A percentile compares a stretch with the other conserved stretches of the same genome.
phyloP scores from a whole-genome alignment of 2,888 invertebrate species.

The Pristionchus japonicus region DNA sequence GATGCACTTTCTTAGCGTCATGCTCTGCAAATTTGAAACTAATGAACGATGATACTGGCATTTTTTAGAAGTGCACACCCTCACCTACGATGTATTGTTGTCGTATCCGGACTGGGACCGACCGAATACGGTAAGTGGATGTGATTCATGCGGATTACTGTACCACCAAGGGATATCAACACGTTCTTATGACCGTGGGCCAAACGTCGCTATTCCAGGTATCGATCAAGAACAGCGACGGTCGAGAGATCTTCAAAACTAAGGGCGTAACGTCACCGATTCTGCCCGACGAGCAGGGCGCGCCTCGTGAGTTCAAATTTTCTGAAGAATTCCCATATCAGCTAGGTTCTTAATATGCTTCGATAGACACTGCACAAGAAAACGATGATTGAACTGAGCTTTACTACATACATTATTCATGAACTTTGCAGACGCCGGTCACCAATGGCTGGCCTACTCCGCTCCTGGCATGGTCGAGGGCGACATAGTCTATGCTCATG shows the following conservation, averaged over 20 bases:
- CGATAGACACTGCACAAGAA: too few relatives aligned
- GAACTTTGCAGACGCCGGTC: slow-evolving; percentile 60
- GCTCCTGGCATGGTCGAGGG: slow-evolving; percentile 65
- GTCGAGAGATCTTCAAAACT: slow-evolving; percentile 55
- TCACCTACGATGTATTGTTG: slow-evolving; percentile 71
- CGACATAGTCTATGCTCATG: slow-evolving; percentile 70
- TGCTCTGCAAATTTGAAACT: too few relatives aligned
- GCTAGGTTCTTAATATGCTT: too few relatives aligned
- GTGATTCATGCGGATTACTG: neutral
- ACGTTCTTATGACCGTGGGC: too few relatives aligned
- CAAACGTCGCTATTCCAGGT: neutral
- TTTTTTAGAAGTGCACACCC: slow-evolving; percentile 58
- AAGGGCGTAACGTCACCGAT: slow-evolving; percentile 66
- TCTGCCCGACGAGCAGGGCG: slow-evolving; percentile 68
- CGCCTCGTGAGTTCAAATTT: slow-evolving; percentile 53
- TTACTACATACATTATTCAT: neutral
- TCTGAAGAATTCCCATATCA: too few relatives aligned
- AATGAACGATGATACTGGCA: neutral
- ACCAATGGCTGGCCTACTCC: slow-evolving; percentile 73
- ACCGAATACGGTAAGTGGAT: slow-evolving; percentile 62
- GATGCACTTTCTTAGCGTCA: too few relatives aligned
- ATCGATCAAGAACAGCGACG: slow-evolving; percentile 48
- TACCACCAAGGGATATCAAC: neutral
- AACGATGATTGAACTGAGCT: too few relatives aligned
- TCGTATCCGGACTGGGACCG: slow-evolving; percentile 71